Evolutionary conservation across 2,888 invertebrate species (phyloP), one percentile per base, ranked within the genome.

Genomic region (Abscondita cerata): DNA sequence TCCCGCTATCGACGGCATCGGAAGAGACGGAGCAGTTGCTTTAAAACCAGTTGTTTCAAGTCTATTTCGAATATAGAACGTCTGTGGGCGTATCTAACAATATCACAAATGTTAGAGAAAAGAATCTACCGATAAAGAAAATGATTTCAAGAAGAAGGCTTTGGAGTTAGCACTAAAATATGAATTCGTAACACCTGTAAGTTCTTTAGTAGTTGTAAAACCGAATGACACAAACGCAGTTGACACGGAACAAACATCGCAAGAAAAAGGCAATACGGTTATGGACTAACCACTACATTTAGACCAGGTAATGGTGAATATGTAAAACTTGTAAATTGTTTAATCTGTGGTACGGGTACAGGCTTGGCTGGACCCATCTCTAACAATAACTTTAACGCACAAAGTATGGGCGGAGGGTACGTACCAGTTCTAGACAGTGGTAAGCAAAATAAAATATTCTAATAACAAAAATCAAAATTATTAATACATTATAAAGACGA

Each of bases 21-120:
- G 41, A 4, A 41, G 16, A 6, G n/a, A n/a, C n/a, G 41, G 56
- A 20, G 15, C 38, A 13, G 13, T 56, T 15, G 13, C 48, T 50
- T 25, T 55, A n/a, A 56, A 20, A 40, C 41, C 41, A 12, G 13
- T 8, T 2, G 41, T 41, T 12, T 59, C 50, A 19, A 48, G 15
- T 46, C 53, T 3, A 51, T 47, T 4, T 41, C 60, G 11, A 46
- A 40, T 44, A 20, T 85, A 51, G 85, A 87, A 74, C 78, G 86
- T 15, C 76, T 89, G 50, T 89, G 89, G 88, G 88, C 89, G 1
- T 89, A 89, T 75, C 80, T 88, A 67, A 87, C 85, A 33, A 85
- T 90, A 56, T 85, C 86, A 67, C 87, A 89, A 72, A 79, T 89
- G 55, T 76, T 89, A 47, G 86, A 87, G 72, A 79, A 81, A 33